These are phyloP conservation scores for Chiloscyllium punctatum DNA, from an alignment of 2,797 vertebrate species.

Conservation along the genomic window DNA sequence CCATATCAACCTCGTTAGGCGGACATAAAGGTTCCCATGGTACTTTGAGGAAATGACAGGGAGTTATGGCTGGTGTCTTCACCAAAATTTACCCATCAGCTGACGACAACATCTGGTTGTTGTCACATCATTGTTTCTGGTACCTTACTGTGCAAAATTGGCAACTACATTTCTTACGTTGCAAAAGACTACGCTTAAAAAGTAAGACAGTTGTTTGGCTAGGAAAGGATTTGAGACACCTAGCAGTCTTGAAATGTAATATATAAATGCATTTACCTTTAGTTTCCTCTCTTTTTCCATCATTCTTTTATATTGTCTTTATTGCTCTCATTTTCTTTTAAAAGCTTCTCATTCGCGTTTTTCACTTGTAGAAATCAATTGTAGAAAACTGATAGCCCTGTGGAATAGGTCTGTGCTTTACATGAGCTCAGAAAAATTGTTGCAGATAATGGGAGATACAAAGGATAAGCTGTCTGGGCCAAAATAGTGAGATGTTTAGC, in stretches of 20 bases:
- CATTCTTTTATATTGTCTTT: neutral
- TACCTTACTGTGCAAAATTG: neutral
- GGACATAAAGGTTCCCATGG: neutral
- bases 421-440: neutral
- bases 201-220: neutral
- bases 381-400: neutral
- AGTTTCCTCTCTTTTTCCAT: neutral
- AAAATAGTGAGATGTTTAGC: neutral
- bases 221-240: neutral
- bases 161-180: neutral
- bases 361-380: neutral
- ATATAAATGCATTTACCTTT: neutral
- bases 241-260: neutral
- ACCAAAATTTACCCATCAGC: neutral
- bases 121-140: neutral
- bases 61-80: neutral
- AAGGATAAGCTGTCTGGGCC: neutral
- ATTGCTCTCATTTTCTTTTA: neutral
- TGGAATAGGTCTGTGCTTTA: neutral
- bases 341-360: neutral
- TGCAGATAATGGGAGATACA: neutral
- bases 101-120: neutral
- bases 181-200: neutral
- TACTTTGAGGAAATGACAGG: neutral
- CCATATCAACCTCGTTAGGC: neutral